Base-by-base conservation (phyloP, 2,113 vertebrate genomes). In the Prietella phreatophila region DNA sequence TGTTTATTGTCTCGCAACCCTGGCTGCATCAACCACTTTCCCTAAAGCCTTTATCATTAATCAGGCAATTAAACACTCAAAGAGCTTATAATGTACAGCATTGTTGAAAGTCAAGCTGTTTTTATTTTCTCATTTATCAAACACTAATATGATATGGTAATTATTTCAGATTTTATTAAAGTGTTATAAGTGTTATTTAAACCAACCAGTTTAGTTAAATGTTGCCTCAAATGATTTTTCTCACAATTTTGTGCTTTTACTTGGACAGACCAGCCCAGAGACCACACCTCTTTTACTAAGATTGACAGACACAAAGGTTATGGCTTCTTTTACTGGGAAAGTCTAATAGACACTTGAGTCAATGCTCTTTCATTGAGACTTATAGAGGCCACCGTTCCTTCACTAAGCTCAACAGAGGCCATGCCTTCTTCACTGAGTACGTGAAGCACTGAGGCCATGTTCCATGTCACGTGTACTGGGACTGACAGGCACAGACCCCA, bases 31-130 rank as follows among this genome's bases (percentile, higher is more conserved):
- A 53, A 50, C 39, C 13, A 19, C 39, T 36, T 63, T 60, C 63
- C 25, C 78, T 25, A n/a, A 69, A 69, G 39, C 36, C 36, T 27
- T 75, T 84, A 84, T 90, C 56, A 73, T 90, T 86, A 86, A 81
- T 88, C 87, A 80, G 27, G 56, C 61, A 63, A 75, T 88, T 88
- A 88, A 88, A 83, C 75, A 85, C 87, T 86, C 20, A 2, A 84
- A 47, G 42, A 88, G 19, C 42, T 19, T 56, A 25, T 22, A 67
- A 10, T 3, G 3, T 30, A 30, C 39, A 67, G 61, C 22, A 27
- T 11, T 27, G 39, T 39, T 39, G 60, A 27, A 83, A 27, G 60
- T 42, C 56, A 58, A 33, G 33, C 17, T 22, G 30, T 60, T 63
- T 76, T 83, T 56, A 47, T 83, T 65, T 27, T 33, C 11, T 58